Conservation (phyloP, 2,888 invertebrate genomes). For the Aphrophora alni region DNA sequence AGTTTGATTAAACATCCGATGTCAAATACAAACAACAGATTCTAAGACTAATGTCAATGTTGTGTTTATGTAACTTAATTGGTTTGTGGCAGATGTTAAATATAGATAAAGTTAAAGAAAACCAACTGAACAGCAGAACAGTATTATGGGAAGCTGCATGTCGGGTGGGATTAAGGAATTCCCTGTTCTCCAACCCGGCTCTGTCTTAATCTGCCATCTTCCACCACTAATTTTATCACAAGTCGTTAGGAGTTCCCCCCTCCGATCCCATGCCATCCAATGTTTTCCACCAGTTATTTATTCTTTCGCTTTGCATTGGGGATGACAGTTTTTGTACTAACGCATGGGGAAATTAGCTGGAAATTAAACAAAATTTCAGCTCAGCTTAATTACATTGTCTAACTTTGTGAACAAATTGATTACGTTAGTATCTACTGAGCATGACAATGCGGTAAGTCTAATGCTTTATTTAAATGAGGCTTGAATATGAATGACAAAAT, state of each 20-base stretch:
- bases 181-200: not conserved
- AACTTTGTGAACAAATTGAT: not conserved
- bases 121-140: not conserved
- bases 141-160: not conserved
- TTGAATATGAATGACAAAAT: not conserved
- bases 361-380: not conserved
- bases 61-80: not conserved
- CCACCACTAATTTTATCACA: constrained; percentile 10
- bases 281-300: not conserved
- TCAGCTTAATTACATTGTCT: not conserved
- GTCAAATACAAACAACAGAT: too few relatives aligned
- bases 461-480: not conserved
- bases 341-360: not conserved
- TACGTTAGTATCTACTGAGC: not conserved
- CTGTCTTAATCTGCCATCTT: not conserved
- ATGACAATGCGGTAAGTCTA: not conserved
- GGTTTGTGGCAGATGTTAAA: not conserved
- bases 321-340: not conserved
- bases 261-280: not conserved
- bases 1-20: too few relatives aligned
- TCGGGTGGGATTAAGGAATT: constrained; percentile 16
- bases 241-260: constrained; percentile 7
- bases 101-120: not conserved
- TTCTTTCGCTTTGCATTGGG: constrained; percentile 6
- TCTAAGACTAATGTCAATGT: too few relatives aligned